A percentile compares a stretch with the other conserved stretches of the same genome.
Evolutionary conservation across 2,888 invertebrate genomes (phyloP).

Genomic region (Julus scandinavius): DNA sequence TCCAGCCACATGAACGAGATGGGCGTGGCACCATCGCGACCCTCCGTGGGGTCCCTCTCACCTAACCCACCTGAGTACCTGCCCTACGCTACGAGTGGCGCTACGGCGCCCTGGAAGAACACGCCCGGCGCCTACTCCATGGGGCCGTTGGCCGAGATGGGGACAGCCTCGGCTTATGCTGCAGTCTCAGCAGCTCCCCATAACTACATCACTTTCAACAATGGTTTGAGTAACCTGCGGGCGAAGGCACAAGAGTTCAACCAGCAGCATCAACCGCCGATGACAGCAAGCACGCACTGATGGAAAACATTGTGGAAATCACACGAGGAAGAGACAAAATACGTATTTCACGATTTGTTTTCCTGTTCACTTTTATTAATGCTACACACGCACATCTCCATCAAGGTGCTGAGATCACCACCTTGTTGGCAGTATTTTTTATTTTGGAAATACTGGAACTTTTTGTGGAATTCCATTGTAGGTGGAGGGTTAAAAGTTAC

Average conservation of each 20-base stretch:
- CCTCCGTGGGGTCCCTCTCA: neutral
- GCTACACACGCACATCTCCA: neutral
- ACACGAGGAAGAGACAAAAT: neutral
- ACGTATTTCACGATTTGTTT: neutral
- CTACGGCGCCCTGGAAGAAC: neutral
- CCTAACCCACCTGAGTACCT: neutral
- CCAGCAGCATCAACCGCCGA: slow-evolving; percentile 27
- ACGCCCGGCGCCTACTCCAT: neutral
- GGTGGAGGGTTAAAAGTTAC: no score
- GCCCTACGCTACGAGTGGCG: neutral
- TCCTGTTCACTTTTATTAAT: neutral
- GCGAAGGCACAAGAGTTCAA: slow-evolving; percentile 50
- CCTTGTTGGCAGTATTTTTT: no score
- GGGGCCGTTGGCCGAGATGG: neutral
- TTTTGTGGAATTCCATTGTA: no score
- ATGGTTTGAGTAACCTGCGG: slow-evolving; percentile 27
- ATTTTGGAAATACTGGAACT: no score
- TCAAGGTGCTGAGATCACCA: neutral
- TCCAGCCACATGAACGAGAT: neutral
- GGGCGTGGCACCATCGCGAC: slow-evolving; percentile 25
- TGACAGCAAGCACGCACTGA: neutral
- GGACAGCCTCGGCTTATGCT: neutral
- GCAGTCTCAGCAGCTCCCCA: neutral
- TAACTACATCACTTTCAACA: neutral
- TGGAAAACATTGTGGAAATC: neutral